Percentiles rank a stretch among this genome's conserved stretches.
Conservation (phyloP, 2,888 invertebrate genomes). For the Zygogramma bicolorata region DNA sequence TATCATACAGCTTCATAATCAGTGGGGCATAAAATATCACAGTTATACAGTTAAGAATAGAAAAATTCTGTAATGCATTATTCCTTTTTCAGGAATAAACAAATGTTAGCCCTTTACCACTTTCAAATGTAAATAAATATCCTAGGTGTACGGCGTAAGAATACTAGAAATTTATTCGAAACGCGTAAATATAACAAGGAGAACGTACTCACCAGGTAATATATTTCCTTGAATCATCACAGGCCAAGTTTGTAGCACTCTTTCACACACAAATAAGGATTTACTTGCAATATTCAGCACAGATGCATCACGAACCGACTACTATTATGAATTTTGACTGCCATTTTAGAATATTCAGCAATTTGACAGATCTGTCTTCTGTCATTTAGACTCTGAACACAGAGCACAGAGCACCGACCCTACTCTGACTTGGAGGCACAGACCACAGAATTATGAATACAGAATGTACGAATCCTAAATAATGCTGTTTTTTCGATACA, state of each 20-base stretch:
- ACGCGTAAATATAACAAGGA: background rate
- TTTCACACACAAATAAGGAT: slow-evolving; percentile 1
- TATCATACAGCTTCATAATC: background rate
- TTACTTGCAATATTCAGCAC: background rate
- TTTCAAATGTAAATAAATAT: background rate
- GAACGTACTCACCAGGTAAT: background rate
- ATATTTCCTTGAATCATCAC: background rate
- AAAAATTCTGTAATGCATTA: background rate
- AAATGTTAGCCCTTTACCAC: background rate
- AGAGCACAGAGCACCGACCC: too few relatives aligned
- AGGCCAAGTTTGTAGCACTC: background rate
- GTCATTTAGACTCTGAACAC: background rate
- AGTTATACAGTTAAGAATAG: background rate
- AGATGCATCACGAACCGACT: slow-evolving; percentile 2
- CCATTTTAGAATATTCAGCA: background rate
- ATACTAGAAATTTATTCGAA: background rate
- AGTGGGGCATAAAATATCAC: background rate
- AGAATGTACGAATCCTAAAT: too few relatives aligned
- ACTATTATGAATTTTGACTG: background rate
- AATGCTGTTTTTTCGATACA: too few relatives aligned
- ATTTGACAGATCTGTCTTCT: background rate
- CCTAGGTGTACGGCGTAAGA: background rate
- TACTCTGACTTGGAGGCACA: too few relatives aligned
- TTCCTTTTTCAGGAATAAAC: background rate
- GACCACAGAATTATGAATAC: too few relatives aligned